Conservation (phyloP, 2,113 vertebrate species). For the Pelobates fuscus region DNA sequence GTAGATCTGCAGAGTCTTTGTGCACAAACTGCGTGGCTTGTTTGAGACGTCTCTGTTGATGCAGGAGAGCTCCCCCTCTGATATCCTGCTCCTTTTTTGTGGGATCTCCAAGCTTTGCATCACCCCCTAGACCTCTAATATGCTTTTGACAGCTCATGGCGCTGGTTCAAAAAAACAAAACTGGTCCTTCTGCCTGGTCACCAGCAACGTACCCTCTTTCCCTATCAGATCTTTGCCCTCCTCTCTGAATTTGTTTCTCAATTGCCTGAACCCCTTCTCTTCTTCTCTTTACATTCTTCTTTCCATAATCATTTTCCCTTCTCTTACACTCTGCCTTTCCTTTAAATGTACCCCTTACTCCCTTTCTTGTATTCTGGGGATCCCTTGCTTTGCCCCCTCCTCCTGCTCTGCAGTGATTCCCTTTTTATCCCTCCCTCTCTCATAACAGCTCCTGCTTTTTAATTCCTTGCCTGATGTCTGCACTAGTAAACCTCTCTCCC, state of each 20-base stretch:
- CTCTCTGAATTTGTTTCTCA: not conserved
- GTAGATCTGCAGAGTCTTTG: constrained; percentile 96
- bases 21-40: constrained; percentile 93
- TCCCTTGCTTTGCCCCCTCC: constrained; percentile 26
- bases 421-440: constrained; percentile 9
- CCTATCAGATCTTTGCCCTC: not conserved
- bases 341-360: constrained; percentile 17
- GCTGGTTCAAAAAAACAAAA: not conserved
- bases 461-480: not conserved
- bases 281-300: not conserved
- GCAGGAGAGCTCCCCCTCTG: constrained; percentile 82
- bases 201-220: not conserved
- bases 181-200: not conserved
- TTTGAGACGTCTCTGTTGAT: constrained; percentile 88
- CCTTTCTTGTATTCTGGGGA: constrained; percentile 40
- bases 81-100: constrained; percentile 77
- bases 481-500: constrained; percentile 11
- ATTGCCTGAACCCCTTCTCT: too few relatives aligned
- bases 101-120: constrained; percentile 68
- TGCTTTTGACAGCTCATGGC: constrained; percentile 56
- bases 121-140: constrained; percentile 65
- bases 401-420: constrained; percentile 35
- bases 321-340: not conserved
- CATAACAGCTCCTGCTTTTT: not conserved
- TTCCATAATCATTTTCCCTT: not conserved